Conservation (phyloP, 37 sponge, comb jelly and placozoan species). For the Corticium candelabrum region DNA sequence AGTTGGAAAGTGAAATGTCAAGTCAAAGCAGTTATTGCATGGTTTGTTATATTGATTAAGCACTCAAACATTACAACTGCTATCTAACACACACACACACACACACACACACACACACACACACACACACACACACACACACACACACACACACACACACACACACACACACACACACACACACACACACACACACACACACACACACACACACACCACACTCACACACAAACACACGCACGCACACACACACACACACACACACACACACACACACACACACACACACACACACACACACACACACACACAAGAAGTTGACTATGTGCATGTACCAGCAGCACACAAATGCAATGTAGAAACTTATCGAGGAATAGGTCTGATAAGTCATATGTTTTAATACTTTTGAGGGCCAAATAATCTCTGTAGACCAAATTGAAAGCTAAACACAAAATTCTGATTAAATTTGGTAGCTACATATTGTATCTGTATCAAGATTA, state of each 20-base stretch:
- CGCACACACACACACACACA: background rate
- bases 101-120: slow-evolving; percentile 11
- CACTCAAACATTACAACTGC: no score
- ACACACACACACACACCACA: slow-evolving; percentile 10
- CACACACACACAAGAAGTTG: background rate
- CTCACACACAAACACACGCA: slow-evolving; percentile 10
- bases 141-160: background rate
- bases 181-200: slow-evolving; percentile 28
- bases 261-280: slow-evolving; percentile 12
- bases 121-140: slow-evolving; percentile 18
- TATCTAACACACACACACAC: background rate
- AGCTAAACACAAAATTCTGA: no score
- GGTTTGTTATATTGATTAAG: no score
- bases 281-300: slow-evolving; percentile 24
- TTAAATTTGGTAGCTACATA: no score
- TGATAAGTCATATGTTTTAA: no score
- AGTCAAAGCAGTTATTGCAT: no score
- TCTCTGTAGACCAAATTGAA: no score
- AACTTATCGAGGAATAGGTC: no score
- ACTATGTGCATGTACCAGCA: slow-evolving; percentile 6
- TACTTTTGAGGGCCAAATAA: no score
- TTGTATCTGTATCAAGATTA: no score
- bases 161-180: slow-evolving; percentile 13
- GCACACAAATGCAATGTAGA: no score
- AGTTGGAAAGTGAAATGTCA: no score